Percentiles rank a stretch among this genome's conserved stretches.
Conservation (phyloP, 2,888 invertebrate species). For the Tryphoninae sp. region DNA sequence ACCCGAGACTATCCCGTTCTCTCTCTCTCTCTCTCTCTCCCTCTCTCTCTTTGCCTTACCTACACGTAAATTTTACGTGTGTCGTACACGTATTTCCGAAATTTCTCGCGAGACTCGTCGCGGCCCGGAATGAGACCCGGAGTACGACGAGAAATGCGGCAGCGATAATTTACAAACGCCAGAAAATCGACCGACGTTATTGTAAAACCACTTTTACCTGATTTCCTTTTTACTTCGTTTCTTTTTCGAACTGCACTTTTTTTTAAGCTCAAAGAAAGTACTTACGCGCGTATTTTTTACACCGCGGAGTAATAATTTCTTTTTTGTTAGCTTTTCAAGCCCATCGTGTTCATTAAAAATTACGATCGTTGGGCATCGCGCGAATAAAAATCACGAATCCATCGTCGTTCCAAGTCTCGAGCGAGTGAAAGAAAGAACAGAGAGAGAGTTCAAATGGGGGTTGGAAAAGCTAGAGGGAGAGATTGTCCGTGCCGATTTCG, state of each 20-base stretch:
- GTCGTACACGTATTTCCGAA: conserved; percentile 44
- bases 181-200: conserved; percentile 12
- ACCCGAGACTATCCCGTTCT: conserved; percentile 7
- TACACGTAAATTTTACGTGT: conserved; percentile 23
- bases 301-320: too few species aligned
- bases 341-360: too few species aligned
- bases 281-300: background rate
- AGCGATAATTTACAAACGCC: conserved; percentile 45
- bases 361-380: too few species aligned
- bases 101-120: conserved; percentile 35
- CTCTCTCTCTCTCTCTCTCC: background rate
- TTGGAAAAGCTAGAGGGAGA: background rate
- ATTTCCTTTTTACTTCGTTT: conserved; percentile 17
- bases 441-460: background rate
- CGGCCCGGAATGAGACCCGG: conserved; percentile 2
- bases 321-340: too few species aligned
- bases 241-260: background rate
- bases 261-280: background rate
- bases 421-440: background rate
- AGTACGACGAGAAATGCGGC: conserved; percentile 31
- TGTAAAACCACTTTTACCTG: conserved; percentile 23
- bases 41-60: background rate
- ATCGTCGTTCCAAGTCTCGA: background rate
- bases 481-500: conserved; percentile 14
- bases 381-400: too few species aligned